Percentiles rank a stretch among this genome's conserved stretches.
These are phyloP conservation scores for Labia minor DNA, from an alignment of 2,888 invertebrate genomes.

Conservation along the genomic window DNA sequence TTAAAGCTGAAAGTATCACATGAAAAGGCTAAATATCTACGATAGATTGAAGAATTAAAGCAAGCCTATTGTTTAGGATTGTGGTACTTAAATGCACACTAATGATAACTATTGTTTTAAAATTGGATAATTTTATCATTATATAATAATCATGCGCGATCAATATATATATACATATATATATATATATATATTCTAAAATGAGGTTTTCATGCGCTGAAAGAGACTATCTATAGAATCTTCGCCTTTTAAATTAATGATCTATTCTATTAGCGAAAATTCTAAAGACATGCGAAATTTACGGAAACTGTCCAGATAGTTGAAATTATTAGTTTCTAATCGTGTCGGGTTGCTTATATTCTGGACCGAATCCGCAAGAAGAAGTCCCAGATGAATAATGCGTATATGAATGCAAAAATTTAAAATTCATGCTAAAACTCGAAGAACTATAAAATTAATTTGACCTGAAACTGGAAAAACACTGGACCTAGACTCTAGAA, in stretches of 20 bases:
- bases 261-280: conserved; percentile 3
- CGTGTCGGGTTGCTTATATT: background rate
- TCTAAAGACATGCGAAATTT: conserved; percentile 7
- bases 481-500: conserved; percentile 13
- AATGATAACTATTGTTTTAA: background rate
- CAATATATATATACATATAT: background rate
- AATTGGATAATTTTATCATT: background rate
- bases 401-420: conserved; percentile 5
- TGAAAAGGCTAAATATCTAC: background rate
- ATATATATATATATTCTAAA: background rate
- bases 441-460: conserved; percentile 8
- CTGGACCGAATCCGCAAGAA: conserved; percentile 13
- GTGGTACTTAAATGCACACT: background rate
- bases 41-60: background rate
- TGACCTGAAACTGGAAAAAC: conserved; percentile 5
- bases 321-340: background rate
- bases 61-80: background rate
- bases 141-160: background rate
- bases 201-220: background rate
- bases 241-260: background rate
- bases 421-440: conserved; percentile 4
- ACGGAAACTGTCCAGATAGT: background rate
- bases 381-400: conserved; percentile 13
- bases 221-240: conserved; percentile 13
- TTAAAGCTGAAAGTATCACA: background rate